Evolutionary conservation across 2,113 vertebrate species (phyloP).

Genomic region (Caloenas nicobarica): DNA sequence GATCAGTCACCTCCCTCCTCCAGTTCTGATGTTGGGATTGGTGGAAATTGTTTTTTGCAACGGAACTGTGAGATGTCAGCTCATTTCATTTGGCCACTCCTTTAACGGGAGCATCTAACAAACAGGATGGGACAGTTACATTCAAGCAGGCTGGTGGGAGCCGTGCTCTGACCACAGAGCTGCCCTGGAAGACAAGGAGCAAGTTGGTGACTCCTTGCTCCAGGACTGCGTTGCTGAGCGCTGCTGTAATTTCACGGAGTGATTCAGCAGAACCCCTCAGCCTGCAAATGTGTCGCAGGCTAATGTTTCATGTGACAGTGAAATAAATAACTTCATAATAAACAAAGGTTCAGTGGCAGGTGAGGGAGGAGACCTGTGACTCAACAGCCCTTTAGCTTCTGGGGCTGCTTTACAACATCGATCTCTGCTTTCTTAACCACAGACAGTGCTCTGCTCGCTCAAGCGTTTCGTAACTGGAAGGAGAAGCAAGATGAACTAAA

Average conservation of each 20-base stretch:
- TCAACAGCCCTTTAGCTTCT: neutral
- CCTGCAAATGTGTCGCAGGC: neutral
- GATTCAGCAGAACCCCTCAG: conserved; percentile 37
- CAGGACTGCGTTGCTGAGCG: neutral
- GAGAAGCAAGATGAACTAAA: neutral
- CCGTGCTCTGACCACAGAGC: neutral
- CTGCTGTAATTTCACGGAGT: neutral
- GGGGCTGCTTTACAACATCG: neutral
- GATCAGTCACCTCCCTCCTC: neutral
- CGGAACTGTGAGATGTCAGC: neutral
- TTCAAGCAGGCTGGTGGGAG: neutral
- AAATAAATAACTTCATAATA: neutral
- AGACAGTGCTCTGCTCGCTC: neutral
- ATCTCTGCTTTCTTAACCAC: neutral
- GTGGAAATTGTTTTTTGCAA: neutral
- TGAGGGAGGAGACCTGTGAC: neutral
- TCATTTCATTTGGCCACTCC: neutral
- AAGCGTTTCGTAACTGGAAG: neutral
- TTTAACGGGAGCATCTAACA: neutral
- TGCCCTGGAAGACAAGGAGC: neutral
- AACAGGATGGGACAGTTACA: neutral
- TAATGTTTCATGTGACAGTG: neutral
- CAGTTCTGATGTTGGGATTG: neutral
- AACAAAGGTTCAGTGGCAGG: neutral
- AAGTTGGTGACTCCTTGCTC: neutral